phyloP scores from a whole-genome alignment of 2,113 vertebrate species.

The Sclerurus mexicanus region DNA sequence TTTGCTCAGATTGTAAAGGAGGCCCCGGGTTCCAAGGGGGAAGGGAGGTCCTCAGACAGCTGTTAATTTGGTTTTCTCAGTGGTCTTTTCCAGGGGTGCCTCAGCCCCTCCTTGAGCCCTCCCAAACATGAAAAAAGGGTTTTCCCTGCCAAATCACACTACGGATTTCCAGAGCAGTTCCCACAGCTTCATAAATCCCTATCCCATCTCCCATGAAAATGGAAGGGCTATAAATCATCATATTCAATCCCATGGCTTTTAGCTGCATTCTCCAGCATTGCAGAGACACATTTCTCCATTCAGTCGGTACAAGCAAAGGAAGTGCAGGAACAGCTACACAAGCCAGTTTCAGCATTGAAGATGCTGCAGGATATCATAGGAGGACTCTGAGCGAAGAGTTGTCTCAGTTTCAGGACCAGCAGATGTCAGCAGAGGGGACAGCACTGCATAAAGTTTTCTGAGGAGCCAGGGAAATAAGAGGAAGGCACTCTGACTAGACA shows the following conservation, averaged over 20 bases:
- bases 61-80: not conserved
- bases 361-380: not conserved
- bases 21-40: not conserved
- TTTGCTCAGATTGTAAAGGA: not conserved
- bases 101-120: not conserved
- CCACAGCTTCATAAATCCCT: not conserved
- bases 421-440: not conserved
- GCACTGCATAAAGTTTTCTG: fast-evolving
- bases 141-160: not conserved
- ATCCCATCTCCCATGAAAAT: not conserved
- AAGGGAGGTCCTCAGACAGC: not conserved
- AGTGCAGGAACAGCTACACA: not conserved
- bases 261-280: not conserved
- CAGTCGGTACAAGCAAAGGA: not conserved
- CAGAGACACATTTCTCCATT: not conserved
- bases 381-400: not conserved
- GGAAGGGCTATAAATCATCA: not conserved
- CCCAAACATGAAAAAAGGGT: not conserved
- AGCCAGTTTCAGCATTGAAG: not conserved
- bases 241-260: not conserved
- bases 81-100: not conserved
- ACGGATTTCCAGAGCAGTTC: not conserved
- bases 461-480: not conserved
- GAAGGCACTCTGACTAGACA: fast-evolving
- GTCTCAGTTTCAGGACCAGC: not conserved